Percentiles rank a stretch among this genome's conserved stretches.
Evolutionary conservation across 2,797 vertebrate species (phyloP).

Genomic region (Florisuga fusca): DNA sequence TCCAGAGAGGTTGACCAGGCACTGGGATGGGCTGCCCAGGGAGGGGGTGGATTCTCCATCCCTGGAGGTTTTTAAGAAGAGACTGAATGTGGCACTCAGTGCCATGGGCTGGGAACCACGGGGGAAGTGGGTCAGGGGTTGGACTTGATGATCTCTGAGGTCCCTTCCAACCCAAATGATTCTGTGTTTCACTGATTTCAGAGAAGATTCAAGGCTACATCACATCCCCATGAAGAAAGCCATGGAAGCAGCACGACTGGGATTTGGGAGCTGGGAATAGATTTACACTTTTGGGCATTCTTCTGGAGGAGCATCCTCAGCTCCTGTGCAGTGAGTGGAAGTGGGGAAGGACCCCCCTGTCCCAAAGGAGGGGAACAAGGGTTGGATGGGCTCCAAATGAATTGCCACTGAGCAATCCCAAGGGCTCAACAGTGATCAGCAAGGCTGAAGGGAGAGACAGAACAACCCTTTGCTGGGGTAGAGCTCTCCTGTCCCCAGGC

Average conservation of each 20-base stretch:
- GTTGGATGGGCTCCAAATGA: rapidly evolving
- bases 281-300: rapidly evolving
- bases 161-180: too few relatives aligned
- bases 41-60: too few relatives aligned
- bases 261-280: background rate
- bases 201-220: rapidly evolving
- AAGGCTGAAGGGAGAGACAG: background rate
- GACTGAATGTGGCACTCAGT: too few relatives aligned
- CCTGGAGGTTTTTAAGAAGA: too few relatives aligned
- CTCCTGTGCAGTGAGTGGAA: rapidly evolving
- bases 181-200: rapidly evolving
- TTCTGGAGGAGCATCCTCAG: background rate
- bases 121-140: too few relatives aligned
- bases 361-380: background rate
- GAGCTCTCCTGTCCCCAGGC: rapidly evolving
- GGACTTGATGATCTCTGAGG: too few relatives aligned
- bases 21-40: too few relatives aligned
- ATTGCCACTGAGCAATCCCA: rapidly evolving
- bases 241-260: rapidly evolving
- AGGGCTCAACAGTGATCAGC: background rate
- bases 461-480: rapidly evolving
- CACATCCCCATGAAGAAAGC: rapidly evolving
- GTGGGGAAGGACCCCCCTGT: rapidly evolving
- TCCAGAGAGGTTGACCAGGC: too few relatives aligned
- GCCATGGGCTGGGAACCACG: too few relatives aligned